Evolutionary conservation across 2,888 invertebrate genomes (phyloP), one percentile per base, ranked within the genome.

Genomic region (Nemotelus nigrinus): DNA sequence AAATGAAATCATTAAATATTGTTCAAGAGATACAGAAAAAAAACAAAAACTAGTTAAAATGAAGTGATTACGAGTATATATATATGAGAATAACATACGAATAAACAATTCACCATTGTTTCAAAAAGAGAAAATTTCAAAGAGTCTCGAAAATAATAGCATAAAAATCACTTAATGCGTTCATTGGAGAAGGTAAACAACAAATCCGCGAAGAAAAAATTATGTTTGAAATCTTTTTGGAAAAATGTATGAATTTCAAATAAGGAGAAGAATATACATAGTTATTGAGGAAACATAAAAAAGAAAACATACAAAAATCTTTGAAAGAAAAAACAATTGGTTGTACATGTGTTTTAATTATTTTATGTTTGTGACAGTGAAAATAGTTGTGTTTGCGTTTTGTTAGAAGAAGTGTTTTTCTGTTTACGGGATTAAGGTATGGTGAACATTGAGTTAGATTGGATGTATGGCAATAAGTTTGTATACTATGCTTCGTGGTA

Each of bases 1-100:
- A 53, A n/a, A 55, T 67, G 70, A 70, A 55, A 53, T 55, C 50
- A 70, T 70, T 70, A 39, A 70, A 53, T 70, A 70, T 55, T 70
- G 70, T 70, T 70, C 70, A 70, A 70, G 41, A 39, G 67, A 8
- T 68, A 70, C 6, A 63, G 25, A 25, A 25, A 25, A 25, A 25
- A 25, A 25, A 25, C 25, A 25, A 25, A 25, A 25, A 25, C 25
- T 55, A 55, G 70, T 70, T 70, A 70, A 70, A 70, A 70, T 70
- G 70, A 70, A 70, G 70, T 70, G 70, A 55, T 70, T 70, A 70
- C 43, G 25, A 53, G 55, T 25, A 25, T 25, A 25, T 25, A 25
- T 25, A 25, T 25, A 25, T 25, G 25, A 25, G 25, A 25, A 25
- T 25, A 25, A 25, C 25, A 25, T 25, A 25, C 25, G 25, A 25